These are phyloP conservation scores for Hydrozoanthus gracilis DNA, from an alignment of 92 coral and sea anemone species.

Conservation along the genomic window DNA sequence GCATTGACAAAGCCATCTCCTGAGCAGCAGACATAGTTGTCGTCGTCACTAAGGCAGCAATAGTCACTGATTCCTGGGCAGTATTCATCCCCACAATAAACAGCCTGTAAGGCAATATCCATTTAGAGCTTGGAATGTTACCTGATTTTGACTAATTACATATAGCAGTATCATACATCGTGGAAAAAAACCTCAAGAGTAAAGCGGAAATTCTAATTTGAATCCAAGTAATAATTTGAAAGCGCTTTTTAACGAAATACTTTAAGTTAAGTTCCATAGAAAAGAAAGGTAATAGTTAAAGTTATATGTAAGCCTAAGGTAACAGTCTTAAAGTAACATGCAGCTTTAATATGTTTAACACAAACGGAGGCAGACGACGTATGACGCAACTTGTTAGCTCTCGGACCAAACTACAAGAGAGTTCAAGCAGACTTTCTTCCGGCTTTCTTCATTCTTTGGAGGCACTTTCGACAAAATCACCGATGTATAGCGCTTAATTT, in stretches of 20 bases:
- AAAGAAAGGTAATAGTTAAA: background rate
- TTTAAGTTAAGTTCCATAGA: background rate
- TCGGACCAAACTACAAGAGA: too few relatives aligned
- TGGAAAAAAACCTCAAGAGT: background rate
- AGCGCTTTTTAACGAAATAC: too few relatives aligned
- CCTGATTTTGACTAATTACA: too few relatives aligned
- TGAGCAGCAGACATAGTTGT: background rate
- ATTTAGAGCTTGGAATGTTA: too few relatives aligned
- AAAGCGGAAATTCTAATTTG: too few relatives aligned
- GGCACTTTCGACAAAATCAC: too few relatives aligned
- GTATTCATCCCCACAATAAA: background rate
- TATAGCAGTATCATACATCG: background rate
- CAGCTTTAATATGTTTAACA: background rate
- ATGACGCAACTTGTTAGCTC: background rate
- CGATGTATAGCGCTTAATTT: too few relatives aligned
- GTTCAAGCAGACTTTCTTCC: background rate
- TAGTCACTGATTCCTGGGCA: constrained; percentile 12
- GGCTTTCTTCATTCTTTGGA: too few relatives aligned
- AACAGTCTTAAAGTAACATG: background rate
- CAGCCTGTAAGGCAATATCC: background rate
- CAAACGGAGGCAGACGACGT: background rate
- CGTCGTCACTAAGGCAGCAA: constrained; percentile 3
- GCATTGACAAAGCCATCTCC: background rate
- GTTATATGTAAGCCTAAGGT: too few relatives aligned
- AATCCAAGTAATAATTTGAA: too few relatives aligned